Conservation (phyloP, 2,888 invertebrate genomes). For the Itoplectis maculator region DNA sequence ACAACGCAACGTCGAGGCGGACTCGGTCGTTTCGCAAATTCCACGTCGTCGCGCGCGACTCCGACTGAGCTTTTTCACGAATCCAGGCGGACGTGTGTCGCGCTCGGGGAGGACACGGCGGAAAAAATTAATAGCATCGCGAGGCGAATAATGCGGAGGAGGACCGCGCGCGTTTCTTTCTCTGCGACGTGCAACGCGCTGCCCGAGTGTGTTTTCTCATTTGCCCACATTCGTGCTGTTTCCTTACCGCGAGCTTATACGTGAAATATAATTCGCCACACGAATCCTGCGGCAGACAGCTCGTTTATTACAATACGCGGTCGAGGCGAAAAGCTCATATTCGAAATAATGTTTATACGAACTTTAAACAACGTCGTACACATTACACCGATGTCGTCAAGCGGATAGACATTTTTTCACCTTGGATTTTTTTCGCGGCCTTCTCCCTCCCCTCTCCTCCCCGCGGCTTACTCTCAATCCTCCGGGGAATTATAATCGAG, state of each 20-base stretch:
- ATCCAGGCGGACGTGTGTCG: conserved; percentile 30
- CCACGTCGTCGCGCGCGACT: conserved; percentile 39
- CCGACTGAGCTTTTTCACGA: conserved; percentile 24
- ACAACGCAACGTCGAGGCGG: conserved; percentile 10
- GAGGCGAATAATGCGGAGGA: conserved; percentile 5
- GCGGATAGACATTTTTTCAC: conserved; percentile 22
- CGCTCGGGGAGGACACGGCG: background rate
- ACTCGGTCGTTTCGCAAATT: conserved; percentile 39
- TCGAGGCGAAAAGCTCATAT: too few relatives aligned
- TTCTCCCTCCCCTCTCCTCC: background rate
- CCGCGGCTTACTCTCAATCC: conserved; percentile 41
- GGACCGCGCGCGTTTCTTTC: conserved; percentile 34
- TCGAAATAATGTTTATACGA: too few relatives aligned
- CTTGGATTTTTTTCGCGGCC: conserved; percentile 36
- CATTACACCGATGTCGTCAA: conserved; percentile 25
- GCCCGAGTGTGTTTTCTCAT: background rate
- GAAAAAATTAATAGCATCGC: conserved; percentile 54
- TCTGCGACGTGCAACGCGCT: background rate
- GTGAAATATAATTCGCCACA: background rate
- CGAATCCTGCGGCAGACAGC: too few relatives aligned
- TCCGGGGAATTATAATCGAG: conserved; percentile 44
- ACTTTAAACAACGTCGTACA: too few relatives aligned
- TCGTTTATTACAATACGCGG: too few relatives aligned
- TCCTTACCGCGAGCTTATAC: background rate
- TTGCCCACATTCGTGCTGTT: background rate